Conservation (phyloP, 2,888 invertebrate genomes). For the Mythimna albipuncta region DNA sequence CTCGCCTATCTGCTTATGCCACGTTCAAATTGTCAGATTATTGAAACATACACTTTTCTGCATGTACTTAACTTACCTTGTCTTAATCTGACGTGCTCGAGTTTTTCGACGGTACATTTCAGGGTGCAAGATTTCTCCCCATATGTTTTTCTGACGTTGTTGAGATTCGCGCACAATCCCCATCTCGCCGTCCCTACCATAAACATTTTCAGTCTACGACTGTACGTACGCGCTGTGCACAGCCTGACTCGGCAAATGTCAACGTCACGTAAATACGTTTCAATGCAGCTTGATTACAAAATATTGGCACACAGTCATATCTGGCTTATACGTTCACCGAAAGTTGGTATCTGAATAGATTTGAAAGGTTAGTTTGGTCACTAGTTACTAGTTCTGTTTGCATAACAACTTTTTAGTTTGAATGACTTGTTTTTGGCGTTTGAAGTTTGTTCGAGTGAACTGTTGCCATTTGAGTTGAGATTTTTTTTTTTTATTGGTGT, state of each 20-base stretch:
- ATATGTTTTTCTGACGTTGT: too few species aligned
- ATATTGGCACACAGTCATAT: not conserved
- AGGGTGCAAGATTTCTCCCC: too few species aligned
- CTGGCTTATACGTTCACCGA: not conserved
- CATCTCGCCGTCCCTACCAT: too few species aligned
- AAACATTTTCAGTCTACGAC: not conserved
- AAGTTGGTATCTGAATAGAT: not conserved
- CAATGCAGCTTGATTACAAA: constrained; percentile 12
- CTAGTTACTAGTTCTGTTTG: not conserved
- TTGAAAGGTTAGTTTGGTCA: not conserved
- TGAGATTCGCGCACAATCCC: too few species aligned
- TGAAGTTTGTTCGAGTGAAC: too few species aligned
- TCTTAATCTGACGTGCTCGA: too few species aligned
- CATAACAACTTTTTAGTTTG: not conserved
- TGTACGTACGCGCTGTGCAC: not conserved
- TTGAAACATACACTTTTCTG: too few species aligned
- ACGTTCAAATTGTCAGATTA: too few species aligned
- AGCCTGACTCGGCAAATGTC: not conserved
- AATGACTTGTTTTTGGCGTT: not conserved
- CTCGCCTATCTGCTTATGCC: too few species aligned
- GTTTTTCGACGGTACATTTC: too few species aligned
- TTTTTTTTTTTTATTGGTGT: not conserved
- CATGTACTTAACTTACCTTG: too few species aligned
- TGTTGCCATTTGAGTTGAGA: not conserved
- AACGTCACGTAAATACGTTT: not conserved